Evolutionary conservation across 2,797 vertebrate species (phyloP).

Genomic region (Falco rusticolus): DNA sequence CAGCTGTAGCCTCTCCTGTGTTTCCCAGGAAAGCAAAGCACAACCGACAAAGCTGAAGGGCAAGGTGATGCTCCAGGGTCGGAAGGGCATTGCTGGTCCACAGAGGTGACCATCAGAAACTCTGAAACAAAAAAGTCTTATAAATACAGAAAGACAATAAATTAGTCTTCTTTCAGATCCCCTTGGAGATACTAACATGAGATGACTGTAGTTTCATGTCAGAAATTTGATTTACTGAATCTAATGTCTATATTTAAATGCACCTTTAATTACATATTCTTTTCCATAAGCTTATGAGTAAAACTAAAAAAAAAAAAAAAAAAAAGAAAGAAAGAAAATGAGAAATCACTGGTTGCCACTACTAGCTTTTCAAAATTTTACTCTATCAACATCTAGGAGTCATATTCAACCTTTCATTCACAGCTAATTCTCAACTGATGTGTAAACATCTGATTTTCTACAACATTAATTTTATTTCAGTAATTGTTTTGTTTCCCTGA

Average conservation of each 20-base stretch:
- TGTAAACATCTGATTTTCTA: neutral
- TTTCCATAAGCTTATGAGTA: neutral
- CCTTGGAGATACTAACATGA: neutral
- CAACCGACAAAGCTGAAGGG: neutral
- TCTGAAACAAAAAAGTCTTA: neutral
- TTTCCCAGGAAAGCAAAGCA: neutral
- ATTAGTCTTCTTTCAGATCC: neutral
- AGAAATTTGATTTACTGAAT: neutral
- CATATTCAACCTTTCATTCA: neutral
- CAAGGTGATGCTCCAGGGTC: neutral
- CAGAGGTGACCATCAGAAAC: neutral
- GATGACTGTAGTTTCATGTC: neutral
- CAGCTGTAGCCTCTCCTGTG: neutral
- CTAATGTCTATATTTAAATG: neutral
- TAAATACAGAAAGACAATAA: neutral
- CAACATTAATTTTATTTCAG: neutral
- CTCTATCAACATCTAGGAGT: neutral
- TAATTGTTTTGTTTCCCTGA: neutral
- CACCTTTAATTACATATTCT: neutral
- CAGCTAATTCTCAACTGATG: neutral
- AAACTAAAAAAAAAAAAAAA: neutral
- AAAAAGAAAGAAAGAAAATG: neutral
- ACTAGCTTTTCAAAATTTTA: neutral
- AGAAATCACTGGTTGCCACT: neutral
- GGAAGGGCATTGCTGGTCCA: neutral